Evolutionary conservation across 2,797 vertebrate genomes (phyloP).

Genomic region (Acropternis orthonyx): DNA sequence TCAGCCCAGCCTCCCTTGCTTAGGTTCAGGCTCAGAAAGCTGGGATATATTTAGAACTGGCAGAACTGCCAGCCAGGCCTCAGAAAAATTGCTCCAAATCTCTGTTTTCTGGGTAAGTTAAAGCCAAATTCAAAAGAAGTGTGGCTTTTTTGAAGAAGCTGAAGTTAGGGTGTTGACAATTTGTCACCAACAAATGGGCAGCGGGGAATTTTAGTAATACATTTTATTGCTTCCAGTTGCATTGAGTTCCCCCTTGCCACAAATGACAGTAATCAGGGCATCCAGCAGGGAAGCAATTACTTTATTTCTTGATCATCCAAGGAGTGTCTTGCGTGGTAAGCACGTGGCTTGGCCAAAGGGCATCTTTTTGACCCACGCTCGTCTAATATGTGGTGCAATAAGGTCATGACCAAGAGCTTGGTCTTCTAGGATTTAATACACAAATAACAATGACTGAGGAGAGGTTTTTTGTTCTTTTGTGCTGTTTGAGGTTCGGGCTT

Average conservation of each 20-base stretch:
- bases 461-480: neutral
- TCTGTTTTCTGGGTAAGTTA: neutral
- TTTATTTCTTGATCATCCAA: conserved; percentile 1
- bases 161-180: neutral
- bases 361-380: neutral
- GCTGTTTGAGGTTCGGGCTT: neutral
- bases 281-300: neutral
- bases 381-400: neutral
- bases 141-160: neutral
- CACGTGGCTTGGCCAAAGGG: neutral
- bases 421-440: neutral
- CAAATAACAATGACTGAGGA: neutral
- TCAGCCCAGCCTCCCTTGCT: neutral
- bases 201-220: neutral
- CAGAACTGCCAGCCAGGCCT: neutral
- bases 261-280: neutral
- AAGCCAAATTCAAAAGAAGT: neutral
- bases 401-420: neutral
- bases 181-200: conserved; percentile 1
- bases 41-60: conserved; percentile 16
- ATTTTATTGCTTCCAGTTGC: neutral
- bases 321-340: neutral
- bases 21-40: conserved; percentile 11
- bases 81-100: conserved; percentile 11
- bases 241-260: neutral